Evolutionary conservation across 1,140 invertebrate genomes (phyloP).

Genomic region (Brachystomella parvula): DNA sequence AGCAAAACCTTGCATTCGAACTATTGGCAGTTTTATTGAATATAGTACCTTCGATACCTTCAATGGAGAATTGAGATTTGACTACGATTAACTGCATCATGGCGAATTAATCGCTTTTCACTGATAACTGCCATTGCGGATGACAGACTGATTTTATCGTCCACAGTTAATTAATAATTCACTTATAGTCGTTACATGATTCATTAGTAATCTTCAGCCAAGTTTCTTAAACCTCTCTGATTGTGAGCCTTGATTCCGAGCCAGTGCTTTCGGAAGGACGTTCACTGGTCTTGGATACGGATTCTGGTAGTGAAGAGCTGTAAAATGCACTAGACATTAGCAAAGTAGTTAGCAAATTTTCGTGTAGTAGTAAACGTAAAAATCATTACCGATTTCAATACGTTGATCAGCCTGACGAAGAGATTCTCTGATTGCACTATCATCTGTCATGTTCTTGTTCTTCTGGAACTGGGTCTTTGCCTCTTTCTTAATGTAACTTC

Average conservation of each 20-base stretch:
- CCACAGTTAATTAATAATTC: too few species aligned
- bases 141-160: too few species aligned
- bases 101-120: too few species aligned
- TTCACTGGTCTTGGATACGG: conserved; percentile 39
- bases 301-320: conserved; percentile 38
- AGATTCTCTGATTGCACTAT: conserved; percentile 30
- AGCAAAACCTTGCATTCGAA: too few species aligned
- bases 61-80: too few species aligned
- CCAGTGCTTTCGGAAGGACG: conserved; percentile 32
- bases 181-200: too few species aligned
- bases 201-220: too few species aligned
- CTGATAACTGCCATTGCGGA: too few species aligned
- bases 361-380: not conserved
- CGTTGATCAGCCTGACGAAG: conserved; percentile 37
- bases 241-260: conserved; percentile 23
- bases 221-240: not conserved
- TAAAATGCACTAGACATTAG: conserved; percentile 6
- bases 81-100: too few species aligned
- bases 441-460: conserved; percentile 31
- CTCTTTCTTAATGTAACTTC: conserved; percentile 37
- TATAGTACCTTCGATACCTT: too few species aligned
- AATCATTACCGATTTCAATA: conserved; percentile 37
- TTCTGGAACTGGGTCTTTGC: conserved; percentile 32
- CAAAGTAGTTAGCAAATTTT: not conserved
- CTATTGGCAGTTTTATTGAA: too few species aligned